phyloP scores from a whole-genome alignment of 2,888 invertebrate genomes.

The Suillia variegata region DNA sequence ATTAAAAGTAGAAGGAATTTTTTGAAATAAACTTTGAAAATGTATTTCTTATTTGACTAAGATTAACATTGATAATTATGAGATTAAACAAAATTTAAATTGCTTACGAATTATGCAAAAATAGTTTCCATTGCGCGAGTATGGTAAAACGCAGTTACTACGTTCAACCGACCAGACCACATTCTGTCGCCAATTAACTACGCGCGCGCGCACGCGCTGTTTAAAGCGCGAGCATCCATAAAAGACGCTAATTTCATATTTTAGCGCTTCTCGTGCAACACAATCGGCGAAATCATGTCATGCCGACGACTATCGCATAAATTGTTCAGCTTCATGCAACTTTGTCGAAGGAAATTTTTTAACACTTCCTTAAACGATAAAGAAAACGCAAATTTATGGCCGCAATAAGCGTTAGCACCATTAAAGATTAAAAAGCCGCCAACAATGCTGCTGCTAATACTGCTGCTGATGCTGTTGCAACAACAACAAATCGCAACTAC shows the following conservation, averaged over 20 bases:
- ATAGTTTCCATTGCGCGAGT: too few species aligned
- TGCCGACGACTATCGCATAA: background rate
- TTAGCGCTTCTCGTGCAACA: background rate
- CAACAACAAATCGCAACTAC: background rate
- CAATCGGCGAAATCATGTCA: background rate
- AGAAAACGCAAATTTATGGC: conserved; percentile 16
- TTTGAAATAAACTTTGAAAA: too few species aligned
- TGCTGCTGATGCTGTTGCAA: background rate
- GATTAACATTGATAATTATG: too few species aligned
- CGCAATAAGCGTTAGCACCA: conserved; percentile 5
- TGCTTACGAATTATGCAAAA: too few species aligned
- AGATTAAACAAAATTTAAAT: too few species aligned
- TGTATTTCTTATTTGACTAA: too few species aligned
- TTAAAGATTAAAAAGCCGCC: conserved; percentile 9
- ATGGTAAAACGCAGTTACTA: too few species aligned
- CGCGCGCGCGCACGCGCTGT: too few species aligned
- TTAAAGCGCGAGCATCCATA: background rate
- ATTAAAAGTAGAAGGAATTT: too few species aligned
- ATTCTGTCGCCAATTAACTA: too few species aligned
- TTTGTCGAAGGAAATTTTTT: conserved; percentile 21
- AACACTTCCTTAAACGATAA: conserved; percentile 53
- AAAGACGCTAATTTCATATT: background rate
- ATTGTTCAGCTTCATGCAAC: too few species aligned
- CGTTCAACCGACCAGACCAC: too few species aligned
- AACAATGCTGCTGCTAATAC: background rate